Evolutionary conservation across 92 coral and sea anemone genomes (phyloP).

Genomic region (Pocillopora meandrina): DNA sequence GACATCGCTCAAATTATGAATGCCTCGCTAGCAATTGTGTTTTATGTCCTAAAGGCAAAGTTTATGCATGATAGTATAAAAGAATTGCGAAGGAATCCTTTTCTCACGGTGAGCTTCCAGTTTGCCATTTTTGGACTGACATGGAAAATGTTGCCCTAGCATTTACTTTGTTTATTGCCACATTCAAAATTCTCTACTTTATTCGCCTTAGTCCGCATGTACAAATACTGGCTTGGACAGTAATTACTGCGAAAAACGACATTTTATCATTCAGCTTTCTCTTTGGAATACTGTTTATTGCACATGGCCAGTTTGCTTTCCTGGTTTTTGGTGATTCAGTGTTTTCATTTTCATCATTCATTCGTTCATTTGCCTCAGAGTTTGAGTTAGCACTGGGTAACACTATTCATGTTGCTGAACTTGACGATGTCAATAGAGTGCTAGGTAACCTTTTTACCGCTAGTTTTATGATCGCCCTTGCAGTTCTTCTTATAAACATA

Average conservation of each 20-base stretch:
- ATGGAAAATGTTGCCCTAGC: constrained; percentile 45
- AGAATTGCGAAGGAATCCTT: constrained; percentile 37
- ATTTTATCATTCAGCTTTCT: constrained; percentile 30
- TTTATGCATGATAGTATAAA: constrained; percentile 38
- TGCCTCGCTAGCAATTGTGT: constrained; percentile 45
- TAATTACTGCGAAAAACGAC: constrained; percentile 28
- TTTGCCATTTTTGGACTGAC: constrained; percentile 51
- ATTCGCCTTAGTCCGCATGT: constrained; percentile 55
- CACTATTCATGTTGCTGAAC: constrained; percentile 28
- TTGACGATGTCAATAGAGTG: constrained; percentile 7
- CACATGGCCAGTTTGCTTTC: constrained; percentile 44
- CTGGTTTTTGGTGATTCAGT: constrained; percentile 37
- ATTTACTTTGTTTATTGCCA: constrained; percentile 41
- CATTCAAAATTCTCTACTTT: constrained; percentile 41
- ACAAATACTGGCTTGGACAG: constrained; percentile 42
- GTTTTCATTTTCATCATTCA: constrained; percentile 25
- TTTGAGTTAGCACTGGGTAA: constrained; percentile 45
- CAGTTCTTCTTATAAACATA: constrained; percentile 44
- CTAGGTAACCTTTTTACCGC: constrained; percentile 37
- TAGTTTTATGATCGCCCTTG: constrained; percentile 40
- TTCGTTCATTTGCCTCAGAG: constrained; percentile 40
- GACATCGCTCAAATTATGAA: constrained; percentile 34
- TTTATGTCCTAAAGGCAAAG: constrained; percentile 35
- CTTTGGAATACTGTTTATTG: constrained; percentile 27
- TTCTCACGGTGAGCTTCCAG: constrained; percentile 49